Base-by-base conservation (phyloP, 2,888 invertebrate genomes). In the Sminthurinus aureus region DNA sequence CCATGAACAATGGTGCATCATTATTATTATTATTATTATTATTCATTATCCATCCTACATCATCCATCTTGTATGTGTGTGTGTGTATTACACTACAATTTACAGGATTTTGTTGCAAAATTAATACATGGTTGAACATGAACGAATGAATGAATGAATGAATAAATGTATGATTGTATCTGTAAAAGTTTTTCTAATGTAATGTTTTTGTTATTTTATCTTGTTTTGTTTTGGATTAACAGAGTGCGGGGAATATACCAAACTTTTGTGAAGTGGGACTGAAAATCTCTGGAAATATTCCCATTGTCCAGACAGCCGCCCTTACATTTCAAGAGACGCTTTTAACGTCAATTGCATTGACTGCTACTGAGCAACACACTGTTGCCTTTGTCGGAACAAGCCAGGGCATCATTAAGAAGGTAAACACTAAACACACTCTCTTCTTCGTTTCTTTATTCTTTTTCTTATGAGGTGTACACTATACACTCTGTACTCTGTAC, bases 301-400 rank as follows among this genome's bases (percentile, higher is more conserved):
- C 97, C 0, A 95, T 97, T 84, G 93, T 93, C 87, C 93, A 94
- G n/a, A 93, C 93, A 89, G 94, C 97, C 4, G 92, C 94, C 81
- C 92, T 95, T 88, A 93, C 93, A 90, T 98, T 94, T 92, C 94
- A 94, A 87, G 94, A 96, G 89, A 94, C 94, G 71, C 94, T 95
- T 66, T 91, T 97, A 83, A 95, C 96, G 51, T 95, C 97, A 20
- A 93, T 98, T 24, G 94, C 96, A 0, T 94, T 97, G 89, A 95
- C 97, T 83, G 94, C 95, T 22, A 96, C 97, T 9, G 96, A 97
- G 84, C 93, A 95, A 83, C 97, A 98, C 91, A 97, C 98, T 15
- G 94, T 99, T 85, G 97, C 96, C 38, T 98, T 99, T 91, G 92
- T 98, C 78, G 99, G 99, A 52, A 98, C 98, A 0, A 94, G 93